Percentiles rank a stretch among this genome's conserved stretches.
Conservation (phyloP, 2,797 vertebrate species). For the Luscinia luscinia region DNA sequence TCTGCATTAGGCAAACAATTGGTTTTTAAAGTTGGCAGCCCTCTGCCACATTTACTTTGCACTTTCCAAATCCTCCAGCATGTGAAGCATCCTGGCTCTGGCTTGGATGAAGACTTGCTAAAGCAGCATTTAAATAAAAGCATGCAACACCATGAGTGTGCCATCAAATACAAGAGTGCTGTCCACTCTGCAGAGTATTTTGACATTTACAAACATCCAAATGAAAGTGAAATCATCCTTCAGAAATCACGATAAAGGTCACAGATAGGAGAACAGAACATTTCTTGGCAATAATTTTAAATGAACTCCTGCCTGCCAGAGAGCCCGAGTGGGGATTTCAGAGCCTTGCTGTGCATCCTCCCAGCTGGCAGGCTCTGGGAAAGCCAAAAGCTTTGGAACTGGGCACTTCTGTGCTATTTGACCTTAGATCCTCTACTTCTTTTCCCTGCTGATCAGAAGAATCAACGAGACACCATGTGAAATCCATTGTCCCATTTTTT, state of each 20-base stretch:
- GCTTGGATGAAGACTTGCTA: neutral
- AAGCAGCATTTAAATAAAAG: neutral
- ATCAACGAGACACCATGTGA: neutral
- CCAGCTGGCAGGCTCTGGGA: neutral
- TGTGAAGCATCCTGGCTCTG: neutral
- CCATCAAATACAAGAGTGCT: neutral
- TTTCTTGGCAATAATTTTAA: neutral
- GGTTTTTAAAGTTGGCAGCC: neutral
- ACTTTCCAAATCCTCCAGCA: neutral
- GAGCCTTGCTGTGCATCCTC: neutral
- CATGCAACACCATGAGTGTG: neutral
- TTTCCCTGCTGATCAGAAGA: neutral
- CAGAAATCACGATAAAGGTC: neutral
- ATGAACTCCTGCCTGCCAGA: neutral
- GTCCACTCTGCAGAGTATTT: neutral
- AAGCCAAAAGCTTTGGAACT: neutral
- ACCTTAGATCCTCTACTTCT: neutral
- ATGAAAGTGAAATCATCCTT: neutral
- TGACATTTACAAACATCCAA: neutral
- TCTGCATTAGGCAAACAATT: neutral
- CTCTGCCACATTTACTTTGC: neutral
- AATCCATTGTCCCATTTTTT: neutral
- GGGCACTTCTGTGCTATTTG: neutral
- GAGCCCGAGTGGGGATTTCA: neutral
- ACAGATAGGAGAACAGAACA: neutral